Conservation (phyloP, 2,113 vertebrate species). For the Bos javanicus region DNA sequence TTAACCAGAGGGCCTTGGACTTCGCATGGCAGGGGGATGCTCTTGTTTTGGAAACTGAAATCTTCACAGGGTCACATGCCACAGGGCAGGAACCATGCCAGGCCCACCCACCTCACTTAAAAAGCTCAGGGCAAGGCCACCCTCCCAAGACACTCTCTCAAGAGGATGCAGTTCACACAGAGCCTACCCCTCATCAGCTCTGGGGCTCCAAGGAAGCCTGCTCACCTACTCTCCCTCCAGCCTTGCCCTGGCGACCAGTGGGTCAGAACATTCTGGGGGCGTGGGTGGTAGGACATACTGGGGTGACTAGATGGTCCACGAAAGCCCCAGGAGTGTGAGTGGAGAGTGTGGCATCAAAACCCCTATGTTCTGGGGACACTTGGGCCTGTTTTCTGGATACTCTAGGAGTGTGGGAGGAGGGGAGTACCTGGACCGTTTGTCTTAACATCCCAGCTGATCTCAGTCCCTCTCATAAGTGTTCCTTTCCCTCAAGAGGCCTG, state of each 20-base stretch:
- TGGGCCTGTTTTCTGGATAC: neutral
- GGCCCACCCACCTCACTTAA: fast-evolving
- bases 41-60: neutral
- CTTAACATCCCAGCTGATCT: neutral
- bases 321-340: neutral
- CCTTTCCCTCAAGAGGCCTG: neutral
- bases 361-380: neutral
- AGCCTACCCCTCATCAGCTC: fast-evolving
- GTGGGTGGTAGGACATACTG: neutral
- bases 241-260: fast-evolving
- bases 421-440: neutral
- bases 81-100: fast-evolving
- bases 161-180: fast-evolving
- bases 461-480: neutral
- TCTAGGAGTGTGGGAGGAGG: fast-evolving
- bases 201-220: neutral
- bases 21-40: neutral
- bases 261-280: neutral
- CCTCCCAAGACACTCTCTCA: neutral
- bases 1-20: neutral
- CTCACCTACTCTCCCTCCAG: neutral
- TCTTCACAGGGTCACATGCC: neutral
- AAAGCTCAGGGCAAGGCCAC: neutral
- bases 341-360: neutral
- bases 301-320: no score